These are phyloP conservation scores for Poicephalus meyeri DNA, from an alignment of 2,113 vertebrate species.

Conservation along the genomic window DNA sequence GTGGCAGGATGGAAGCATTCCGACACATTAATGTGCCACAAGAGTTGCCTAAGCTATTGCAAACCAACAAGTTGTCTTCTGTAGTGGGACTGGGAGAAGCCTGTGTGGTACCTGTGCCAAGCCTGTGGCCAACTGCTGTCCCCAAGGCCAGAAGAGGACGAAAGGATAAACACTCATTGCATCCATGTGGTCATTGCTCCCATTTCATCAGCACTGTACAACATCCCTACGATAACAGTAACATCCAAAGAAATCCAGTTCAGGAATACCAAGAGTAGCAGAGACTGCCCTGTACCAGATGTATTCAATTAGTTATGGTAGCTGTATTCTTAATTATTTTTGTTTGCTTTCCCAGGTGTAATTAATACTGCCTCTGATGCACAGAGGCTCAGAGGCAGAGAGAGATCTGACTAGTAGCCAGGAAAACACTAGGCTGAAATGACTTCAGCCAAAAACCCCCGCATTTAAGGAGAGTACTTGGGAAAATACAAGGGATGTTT, in stretches of 20 bases:
- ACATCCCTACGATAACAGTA: neutral
- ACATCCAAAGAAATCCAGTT: neutral
- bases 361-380: neutral
- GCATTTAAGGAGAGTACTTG: neutral
- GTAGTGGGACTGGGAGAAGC: neutral
- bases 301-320: neutral
- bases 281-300: neutral
- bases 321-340: neutral
- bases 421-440: neutral
- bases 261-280: neutral
- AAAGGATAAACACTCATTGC: neutral
- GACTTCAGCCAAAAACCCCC: neutral
- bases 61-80: neutral
- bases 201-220: neutral
- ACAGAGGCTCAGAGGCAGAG: neutral
- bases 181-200: neutral
- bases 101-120: neutral
- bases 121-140: neutral
- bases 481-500: slow-evolving; percentile 31
- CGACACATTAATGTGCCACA: neutral
- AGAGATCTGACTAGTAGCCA: slow-evolving; percentile 15
- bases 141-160: neutral
- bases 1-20: neutral
- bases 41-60: neutral
- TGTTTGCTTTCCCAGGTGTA: neutral